Evolutionary conservation across 2,888 invertebrate species (phyloP).

Genomic region (Nomada hirtipes): DNA sequence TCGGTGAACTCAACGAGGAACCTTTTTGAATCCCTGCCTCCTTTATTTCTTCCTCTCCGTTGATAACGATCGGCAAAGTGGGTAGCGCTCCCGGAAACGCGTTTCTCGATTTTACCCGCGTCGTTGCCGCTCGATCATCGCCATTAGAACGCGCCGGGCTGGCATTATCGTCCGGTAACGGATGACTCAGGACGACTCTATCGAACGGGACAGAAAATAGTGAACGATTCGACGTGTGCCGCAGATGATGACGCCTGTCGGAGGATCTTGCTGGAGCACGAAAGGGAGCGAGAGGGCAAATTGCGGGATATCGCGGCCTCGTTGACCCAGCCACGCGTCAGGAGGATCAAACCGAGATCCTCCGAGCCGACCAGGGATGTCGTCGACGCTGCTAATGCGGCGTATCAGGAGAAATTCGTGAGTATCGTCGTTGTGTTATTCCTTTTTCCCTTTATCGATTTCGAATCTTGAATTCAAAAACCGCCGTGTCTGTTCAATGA

Average conservation of each 20-base stretch:
- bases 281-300: constrained; percentile 88
- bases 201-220: constrained; percentile 39
- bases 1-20: constrained; percentile 57
- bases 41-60: not conserved
- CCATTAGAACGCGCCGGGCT: not conserved
- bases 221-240: constrained; percentile 14
- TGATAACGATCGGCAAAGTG: constrained; percentile 18
- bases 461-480: no score
- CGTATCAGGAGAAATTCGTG: constrained; percentile 83
- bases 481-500: no score
- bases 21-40: constrained; percentile 31
- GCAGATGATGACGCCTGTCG: constrained; percentile 83
- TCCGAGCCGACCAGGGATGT: constrained; percentile 81
- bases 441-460: no score
- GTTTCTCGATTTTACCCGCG: not conserved
- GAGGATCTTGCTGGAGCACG: constrained; percentile 85
- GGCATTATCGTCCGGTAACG: constrained; percentile 9
- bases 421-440: constrained; percentile 40
- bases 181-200: constrained; percentile 5
- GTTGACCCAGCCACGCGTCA: constrained; percentile 88
- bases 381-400: constrained; percentile 79
- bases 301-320: constrained; percentile 93
- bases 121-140: not conserved
- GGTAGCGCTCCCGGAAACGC: constrained; percentile 5
- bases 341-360: constrained; percentile 81